Percentiles rank a stretch among this genome's conserved stretches.
phyloP scores from a whole-genome alignment of 2,797 vertebrate species.

The Aulostomus chinensis region DNA sequence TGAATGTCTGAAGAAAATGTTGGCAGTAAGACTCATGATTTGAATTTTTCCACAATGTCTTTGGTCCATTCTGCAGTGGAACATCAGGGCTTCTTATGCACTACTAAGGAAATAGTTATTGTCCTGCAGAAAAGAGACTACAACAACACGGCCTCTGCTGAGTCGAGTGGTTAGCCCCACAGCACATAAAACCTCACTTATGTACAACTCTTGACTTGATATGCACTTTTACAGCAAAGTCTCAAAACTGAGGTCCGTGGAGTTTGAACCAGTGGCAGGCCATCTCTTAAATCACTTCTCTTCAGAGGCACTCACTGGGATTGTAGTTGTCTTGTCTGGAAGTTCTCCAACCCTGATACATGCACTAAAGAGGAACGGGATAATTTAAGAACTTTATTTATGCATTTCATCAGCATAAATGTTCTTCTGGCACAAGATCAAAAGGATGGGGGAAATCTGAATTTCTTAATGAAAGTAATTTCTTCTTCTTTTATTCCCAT shows the following conservation, averaged over 20 bases:
- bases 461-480: conserved; percentile 88
- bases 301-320: conserved; percentile 79
- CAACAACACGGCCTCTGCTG: neutral
- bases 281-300: conserved; percentile 73
- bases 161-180: conserved; percentile 7
- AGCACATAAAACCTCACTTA: conserved; percentile 5
- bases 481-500: conserved; percentile 85
- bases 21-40: neutral
- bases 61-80: neutral
- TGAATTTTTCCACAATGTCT: neutral
- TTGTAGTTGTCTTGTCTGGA: conserved; percentile 82
- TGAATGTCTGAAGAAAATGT: neutral
- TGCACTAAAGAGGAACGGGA: conserved; percentile 75
- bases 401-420: conserved; percentile 88
- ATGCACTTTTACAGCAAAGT: conserved; percentile 45
- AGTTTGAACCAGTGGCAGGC: conserved; percentile 53
- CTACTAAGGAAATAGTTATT: neutral
- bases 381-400: conserved; percentile 86
- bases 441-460: conserved; percentile 82
- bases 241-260: conserved; percentile 39
- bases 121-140: conserved; percentile 6
- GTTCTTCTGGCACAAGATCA: conserved; percentile 85
- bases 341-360: conserved; percentile 80
- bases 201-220: conserved; percentile 27
- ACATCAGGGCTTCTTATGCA: no score